Evolutionary conservation across 2,888 invertebrate species (phyloP).

Genomic region (Ferrisia virgata): DNA sequence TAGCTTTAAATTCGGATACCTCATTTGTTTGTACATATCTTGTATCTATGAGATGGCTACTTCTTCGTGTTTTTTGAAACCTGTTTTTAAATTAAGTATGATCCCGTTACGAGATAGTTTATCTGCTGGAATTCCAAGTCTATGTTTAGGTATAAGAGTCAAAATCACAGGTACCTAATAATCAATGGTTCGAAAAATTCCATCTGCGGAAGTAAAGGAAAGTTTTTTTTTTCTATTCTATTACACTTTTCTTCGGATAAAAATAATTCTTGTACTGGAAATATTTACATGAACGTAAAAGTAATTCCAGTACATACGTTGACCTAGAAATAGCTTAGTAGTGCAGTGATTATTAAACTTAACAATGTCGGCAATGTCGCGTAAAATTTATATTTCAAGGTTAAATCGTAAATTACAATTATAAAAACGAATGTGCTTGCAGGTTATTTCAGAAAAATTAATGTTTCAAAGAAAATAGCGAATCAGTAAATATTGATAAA

Average conservation of each 20-base stretch:
- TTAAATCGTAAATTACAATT: not conserved
- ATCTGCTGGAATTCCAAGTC: constrained; percentile 4
- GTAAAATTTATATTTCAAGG: not conserved
- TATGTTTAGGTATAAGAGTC: not conserved
- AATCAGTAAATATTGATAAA: too few species aligned
- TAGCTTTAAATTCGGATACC: not conserved
- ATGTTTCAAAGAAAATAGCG: too few species aligned
- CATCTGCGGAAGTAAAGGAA: not conserved
- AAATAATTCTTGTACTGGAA: not conserved
- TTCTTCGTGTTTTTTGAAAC: not conserved
- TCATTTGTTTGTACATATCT: not conserved
- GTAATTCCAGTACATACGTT: constrained; percentile 19
- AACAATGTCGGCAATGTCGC: constrained; percentile 14
- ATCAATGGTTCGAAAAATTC: constrained; percentile 6
- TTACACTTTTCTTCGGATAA: not conserved
- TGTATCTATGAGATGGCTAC: not conserved
- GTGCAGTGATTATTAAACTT: constrained; percentile 6
- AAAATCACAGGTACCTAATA: constrained; percentile 10
- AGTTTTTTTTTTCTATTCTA: not conserved
- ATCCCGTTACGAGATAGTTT: constrained; percentile 6
- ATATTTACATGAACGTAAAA: not conserved
- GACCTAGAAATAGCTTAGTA: constrained; percentile 16
- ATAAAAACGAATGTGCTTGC: too few species aligned
- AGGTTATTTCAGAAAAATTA: too few species aligned
- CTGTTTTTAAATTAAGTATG: constrained; percentile 12